A percentile compares a stretch with the other conserved stretches of the same genome.
Conservation (phyloP, 1,140 invertebrate genomes). For the Lucilia cuprina region DNA sequence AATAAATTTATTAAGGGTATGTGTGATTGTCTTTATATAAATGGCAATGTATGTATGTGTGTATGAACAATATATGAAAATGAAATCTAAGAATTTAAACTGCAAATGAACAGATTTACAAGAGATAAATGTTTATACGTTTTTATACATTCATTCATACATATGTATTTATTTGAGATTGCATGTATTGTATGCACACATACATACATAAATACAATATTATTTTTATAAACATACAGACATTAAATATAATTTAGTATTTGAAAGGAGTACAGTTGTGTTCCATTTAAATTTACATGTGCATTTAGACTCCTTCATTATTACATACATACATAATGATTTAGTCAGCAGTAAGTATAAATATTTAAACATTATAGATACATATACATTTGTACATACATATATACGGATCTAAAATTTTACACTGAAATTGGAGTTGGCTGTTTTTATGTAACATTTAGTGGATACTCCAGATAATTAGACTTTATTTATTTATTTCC, state of each 20-base stretch:
- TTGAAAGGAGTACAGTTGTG: neutral
- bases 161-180: neutral
- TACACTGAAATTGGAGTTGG: no score
- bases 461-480: no score
- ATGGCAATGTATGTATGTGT: neutral
- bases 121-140: neutral
- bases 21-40: neutral
- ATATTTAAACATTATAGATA: neutral
- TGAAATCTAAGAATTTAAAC: neutral
- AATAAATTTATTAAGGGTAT: neutral
- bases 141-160: no score
- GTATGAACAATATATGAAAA: neutral
- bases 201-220: neutral
- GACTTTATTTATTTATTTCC: no score
- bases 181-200: neutral
- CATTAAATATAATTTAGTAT: neutral
- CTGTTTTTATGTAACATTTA: no score
- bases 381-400: neutral
- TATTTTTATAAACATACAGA: neutral
- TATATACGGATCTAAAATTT: no score
- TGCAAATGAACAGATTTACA: conserved; percentile 15
- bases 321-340: neutral
- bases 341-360: neutral
- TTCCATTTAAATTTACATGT: neutral
- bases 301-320: neutral